A percentile compares a stretch with the other conserved stretches of the same genome.
phyloP scores from a whole-genome alignment of 2,888 invertebrate genomes.

The Rugalucina vietnamica region DNA sequence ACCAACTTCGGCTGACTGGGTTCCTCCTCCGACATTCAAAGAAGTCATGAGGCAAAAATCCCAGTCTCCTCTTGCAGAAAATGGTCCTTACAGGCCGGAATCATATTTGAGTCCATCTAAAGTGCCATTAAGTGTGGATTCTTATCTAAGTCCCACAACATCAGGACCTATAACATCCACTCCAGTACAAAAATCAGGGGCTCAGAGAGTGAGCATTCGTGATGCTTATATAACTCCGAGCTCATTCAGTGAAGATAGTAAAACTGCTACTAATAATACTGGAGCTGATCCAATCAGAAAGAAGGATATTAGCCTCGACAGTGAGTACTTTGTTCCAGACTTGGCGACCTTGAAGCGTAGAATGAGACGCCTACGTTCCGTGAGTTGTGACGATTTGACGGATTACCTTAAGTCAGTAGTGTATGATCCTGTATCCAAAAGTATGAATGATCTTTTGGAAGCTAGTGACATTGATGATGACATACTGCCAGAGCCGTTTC shows the following conservation, averaged over 20 bases:
- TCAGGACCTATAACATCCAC: conserved; percentile 38
- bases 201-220: not conserved
- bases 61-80: conserved; percentile 48
- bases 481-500: conserved; percentile 72
- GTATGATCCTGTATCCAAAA: conserved; percentile 57
- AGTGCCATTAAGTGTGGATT: not conserved
- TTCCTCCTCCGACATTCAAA: conserved; percentile 64
- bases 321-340: not conserved
- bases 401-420: conserved; percentile 69
- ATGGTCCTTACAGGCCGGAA: conserved; percentile 33
- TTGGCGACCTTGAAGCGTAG: conserved; percentile 17
- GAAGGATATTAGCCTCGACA: not conserved
- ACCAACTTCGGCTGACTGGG: conserved; percentile 58
- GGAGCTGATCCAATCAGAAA: not conserved
- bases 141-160: conserved; percentile 4
- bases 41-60: conserved; percentile 58
- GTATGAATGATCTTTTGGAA: conserved; percentile 50
- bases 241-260: conserved; percentile 29
- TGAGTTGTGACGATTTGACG: conserved; percentile 77
- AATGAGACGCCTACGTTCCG: conserved; percentile 63
- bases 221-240: conserved; percentile 56
- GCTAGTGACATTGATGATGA: conserved; percentile 52
- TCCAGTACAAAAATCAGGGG: conserved; percentile 19
- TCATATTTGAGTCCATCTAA: conserved; percentile 47
- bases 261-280: not conserved